These are phyloP conservation scores for Incurvaria masculella DNA, from an alignment of 2,888 invertebrate species.

Conservation along the genomic window DNA sequence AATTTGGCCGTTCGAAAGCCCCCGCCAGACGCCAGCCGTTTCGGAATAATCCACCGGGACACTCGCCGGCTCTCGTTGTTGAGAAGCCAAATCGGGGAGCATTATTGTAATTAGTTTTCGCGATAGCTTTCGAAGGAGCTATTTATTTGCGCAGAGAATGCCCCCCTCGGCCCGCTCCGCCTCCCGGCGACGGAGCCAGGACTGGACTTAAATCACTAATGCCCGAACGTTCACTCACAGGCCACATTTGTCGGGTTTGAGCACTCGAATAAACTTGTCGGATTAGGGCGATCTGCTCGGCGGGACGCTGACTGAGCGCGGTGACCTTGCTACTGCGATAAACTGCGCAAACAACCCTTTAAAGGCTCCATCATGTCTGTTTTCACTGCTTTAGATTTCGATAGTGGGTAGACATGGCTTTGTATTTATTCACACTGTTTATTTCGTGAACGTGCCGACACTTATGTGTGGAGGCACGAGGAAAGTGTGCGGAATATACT, in stretches of 20 bases:
- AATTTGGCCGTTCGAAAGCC: conserved; percentile 11
- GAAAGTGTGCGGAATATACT: too few species aligned
- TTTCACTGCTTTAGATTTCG: too few species aligned
- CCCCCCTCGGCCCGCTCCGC: conserved; percentile 24
- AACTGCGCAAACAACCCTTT: too few species aligned
- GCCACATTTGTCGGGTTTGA: neutral
- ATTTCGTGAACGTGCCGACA: too few species aligned
- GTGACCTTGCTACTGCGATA: too few species aligned
- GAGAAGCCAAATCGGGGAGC: conserved; percentile 52
- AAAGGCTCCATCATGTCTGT: too few species aligned
- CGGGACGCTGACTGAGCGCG: too few species aligned
- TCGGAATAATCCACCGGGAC: conserved; percentile 49
- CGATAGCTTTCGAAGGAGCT: conserved; percentile 52
- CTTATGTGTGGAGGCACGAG: too few species aligned
- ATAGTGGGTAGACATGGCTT: too few species aligned
- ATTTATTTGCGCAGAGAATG: conserved; percentile 47
- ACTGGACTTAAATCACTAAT: neutral
- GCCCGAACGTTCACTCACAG: neutral
- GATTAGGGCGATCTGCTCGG: too few species aligned
- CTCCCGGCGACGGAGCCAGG: conserved; percentile 9
- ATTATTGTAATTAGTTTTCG: conserved; percentile 54
- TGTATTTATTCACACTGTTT: too few species aligned
- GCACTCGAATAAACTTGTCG: neutral
- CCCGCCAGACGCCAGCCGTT: conserved; percentile 46
- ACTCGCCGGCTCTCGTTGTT: conserved; percentile 48